Base-by-base conservation (phyloP, 2,797 vertebrate species). In the Micropoecilia bifurca region DNA sequence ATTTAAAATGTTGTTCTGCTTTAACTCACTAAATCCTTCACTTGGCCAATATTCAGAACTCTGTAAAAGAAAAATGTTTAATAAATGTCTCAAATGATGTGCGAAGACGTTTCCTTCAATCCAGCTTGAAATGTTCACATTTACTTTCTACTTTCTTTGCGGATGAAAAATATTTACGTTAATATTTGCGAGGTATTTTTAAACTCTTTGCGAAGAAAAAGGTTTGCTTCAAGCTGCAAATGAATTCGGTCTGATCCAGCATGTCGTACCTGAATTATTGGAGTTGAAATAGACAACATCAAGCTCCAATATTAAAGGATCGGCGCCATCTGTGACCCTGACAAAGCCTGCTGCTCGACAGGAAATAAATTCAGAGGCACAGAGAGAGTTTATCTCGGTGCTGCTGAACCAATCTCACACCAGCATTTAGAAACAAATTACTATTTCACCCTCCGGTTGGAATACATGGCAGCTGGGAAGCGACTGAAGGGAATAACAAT, bases 281-380 rank as follows among this genome's bases (percentile, higher is more conserved):
- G 25, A 39, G 71, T 50, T 12, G 13, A 43, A 57, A 53, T 41
- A 25, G 55, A 55, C 6, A 13, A 77, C 71, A 81, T 77, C 55
- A 83, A 57, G 59, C 61, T 73, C 82, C 77, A n/a, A 53, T 77
- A 76, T 73, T 61, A 57, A 76, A 84, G 76, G 28, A 61, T 71
- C 59, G 6, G 74, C 33, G 47, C 74, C 75, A 81, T 76, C 59
- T 83, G 59, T 69, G 59, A 80, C 73, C 66, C 80, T 80, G 69
- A 82, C 77, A 74, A 76, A 79, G 75, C 75, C 73, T 41, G 63
- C 71, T 74, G 71, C 55, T 79, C 74, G 48, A 68, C 50, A 79
- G 73, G 53, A 85, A 76, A 86, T 75, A 53, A 28, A 79, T 75
- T 36, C 43, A 45, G 36, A 53, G 71, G 73, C 71, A 61, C 53